Base-by-base conservation (phyloP, 2,888 invertebrate species). In the Holacanthella duospinosa region DNA sequence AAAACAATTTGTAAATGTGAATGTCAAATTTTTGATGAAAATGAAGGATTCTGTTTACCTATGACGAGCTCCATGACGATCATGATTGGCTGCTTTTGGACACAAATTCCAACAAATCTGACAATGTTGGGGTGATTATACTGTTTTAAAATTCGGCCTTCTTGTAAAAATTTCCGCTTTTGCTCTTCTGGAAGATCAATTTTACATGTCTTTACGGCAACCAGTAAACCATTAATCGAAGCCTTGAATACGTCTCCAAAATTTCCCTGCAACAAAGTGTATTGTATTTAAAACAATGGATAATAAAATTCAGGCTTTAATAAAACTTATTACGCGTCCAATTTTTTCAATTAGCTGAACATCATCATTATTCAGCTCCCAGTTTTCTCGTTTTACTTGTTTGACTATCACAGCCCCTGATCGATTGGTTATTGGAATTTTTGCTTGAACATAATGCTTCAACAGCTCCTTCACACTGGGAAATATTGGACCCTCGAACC, bases 1-100 rank as follows among this genome's bases (percentile, higher is more conserved):
- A 24, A 59, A 48, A 3, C 4, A 12, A 29, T 9, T 6, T 21
- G n/a, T 9, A 43, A 58, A n/a, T 43, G n/a, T 21, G 43, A 25
- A 43, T n/a, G 4, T 21, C 26, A 36, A n/a, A n/a, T 58, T 53
- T 4, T 25, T 57, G 27, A 9, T 29, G 3, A 29, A n/a, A 53
- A 12, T 24, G n/a, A 53, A 53, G n/a, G 9, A 6, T 24, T n/a
- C n/a, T n/a, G 16, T 43, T 76, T 76, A 87, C 89, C 88, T 72
- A 88, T 86, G 55, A 95, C 95, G 66, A 93, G 83, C 80, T 97
- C 97, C 96, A 97, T 96, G 36, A 97, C 94, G 75, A 97, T 95
- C 94, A 96, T 95, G 64, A 97, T 94, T 0, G 97, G 97, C 75
- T 95, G 94, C 75, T 94, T 92, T 78, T 95, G 95, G 68, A 95